Conservation (phyloP, 2,888 invertebrate genomes). For the Mongoloraphidia duomilia region DNA sequence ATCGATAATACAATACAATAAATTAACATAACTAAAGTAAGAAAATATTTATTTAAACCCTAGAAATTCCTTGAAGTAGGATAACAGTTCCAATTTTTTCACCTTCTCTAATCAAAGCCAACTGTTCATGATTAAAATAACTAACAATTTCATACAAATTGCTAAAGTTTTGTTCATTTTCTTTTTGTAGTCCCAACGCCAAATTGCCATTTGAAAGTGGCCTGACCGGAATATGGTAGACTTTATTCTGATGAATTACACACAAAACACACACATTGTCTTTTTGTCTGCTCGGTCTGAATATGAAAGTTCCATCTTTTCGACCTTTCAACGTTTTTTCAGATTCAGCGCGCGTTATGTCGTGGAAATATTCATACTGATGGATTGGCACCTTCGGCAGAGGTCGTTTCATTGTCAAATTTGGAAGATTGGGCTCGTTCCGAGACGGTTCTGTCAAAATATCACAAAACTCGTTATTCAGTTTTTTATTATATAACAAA, state of each 20-base stretch:
- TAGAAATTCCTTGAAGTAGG: neutral
- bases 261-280: neutral
- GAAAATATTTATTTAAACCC: too few relatives aligned
- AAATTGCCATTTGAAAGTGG: neutral
- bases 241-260: neutral
- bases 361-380: neutral
- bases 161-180: neutral
- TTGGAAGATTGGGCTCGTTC: neutral
- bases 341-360: neutral
- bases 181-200: neutral
- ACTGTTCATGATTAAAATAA: neutral
- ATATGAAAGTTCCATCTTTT: constrained; percentile 2
- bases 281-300: neutral
- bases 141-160: neutral
- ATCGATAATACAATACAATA: neutral
- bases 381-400: neutral
- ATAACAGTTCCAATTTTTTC: neutral
- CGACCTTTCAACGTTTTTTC: neutral
- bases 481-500: neutral
- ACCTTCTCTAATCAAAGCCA: neutral
- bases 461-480: neutral
- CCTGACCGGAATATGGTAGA: neutral
- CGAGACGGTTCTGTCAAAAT: neutral
- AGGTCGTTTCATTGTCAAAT: neutral
- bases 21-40: too few relatives aligned